Percentiles rank a stretch among this genome's conserved stretches.
phyloP scores from a whole-genome alignment of 2,888 invertebrate species.

The Neria commutata region DNA sequence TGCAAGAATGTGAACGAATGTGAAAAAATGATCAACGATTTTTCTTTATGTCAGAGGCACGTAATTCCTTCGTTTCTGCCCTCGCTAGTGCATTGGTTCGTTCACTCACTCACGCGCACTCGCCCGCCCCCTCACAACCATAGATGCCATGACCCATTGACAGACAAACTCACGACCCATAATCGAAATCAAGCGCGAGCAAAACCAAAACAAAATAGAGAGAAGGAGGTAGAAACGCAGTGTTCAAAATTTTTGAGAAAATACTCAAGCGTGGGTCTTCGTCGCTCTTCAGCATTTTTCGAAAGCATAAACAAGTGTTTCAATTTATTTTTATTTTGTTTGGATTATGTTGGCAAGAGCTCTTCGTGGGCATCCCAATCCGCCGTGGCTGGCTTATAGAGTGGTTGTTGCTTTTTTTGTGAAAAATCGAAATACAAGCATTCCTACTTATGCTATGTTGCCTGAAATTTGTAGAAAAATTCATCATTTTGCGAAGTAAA shows the following conservation, averaged over 20 bases:
- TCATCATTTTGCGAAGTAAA: constrained; percentile 5
- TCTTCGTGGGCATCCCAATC: not conserved
- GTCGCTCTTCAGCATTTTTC: constrained; percentile 15
- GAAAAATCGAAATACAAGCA: not conserved
- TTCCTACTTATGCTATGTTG: constrained; percentile 6
- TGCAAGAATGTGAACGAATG: constrained; percentile 32
- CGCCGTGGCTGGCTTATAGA: not conserved
- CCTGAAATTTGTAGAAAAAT: not conserved
- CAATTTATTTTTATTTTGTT: constrained; percentile 17
- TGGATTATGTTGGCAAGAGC: not conserved
- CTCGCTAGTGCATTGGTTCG: too few relatives aligned
- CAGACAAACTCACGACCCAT: constrained; percentile 49
- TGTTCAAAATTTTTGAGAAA: not conserved
- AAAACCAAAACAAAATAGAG: too few relatives aligned
- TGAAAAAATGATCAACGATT: constrained; percentile 51
- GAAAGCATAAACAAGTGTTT: constrained; percentile 20
- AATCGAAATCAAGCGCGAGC: constrained; percentile 13
- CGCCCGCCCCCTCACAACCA: not conserved
- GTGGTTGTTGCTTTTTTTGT: not conserved
- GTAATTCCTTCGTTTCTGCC: constrained; percentile 21
- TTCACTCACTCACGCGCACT: not conserved
- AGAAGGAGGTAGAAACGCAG: too few relatives aligned
- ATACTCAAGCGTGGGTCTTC: constrained; percentile 8
- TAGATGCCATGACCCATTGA: constrained; percentile 44
- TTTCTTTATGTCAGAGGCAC: constrained; percentile 47